Base-by-base conservation (phyloP, 2,113 vertebrate genomes). In the Gobio gobio region DNA sequence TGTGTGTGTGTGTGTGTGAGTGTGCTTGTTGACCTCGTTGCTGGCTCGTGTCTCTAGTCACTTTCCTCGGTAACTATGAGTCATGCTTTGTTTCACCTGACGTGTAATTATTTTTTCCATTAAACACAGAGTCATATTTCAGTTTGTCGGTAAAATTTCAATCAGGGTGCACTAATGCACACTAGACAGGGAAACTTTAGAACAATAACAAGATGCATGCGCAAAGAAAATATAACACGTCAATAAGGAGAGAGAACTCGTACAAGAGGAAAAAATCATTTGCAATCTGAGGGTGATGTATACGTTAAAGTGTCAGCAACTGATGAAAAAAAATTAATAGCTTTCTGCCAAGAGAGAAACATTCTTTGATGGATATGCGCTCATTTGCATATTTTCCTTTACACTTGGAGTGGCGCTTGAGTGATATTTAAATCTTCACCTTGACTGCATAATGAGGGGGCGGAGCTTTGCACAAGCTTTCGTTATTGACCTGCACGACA, bases 51-150 rank as follows among this genome's bases (percentile, higher is more conserved):
- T 95, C 93, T 91, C 90, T 91, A 93, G 93, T 95, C 94, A 93
- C 92, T 94, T 92, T 90, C 90, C 84, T 92, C 93, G 93, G 93
- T 95, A 95, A 94, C 94, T 92, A 90, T 92, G 91, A 93, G 91
- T 92, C 91, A 93, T 94, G 94, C 93, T 95, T 95, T 94, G 95
- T 94, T 95, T 95, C 93, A 90, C 91, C 92, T 95, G 95, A 95
- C 94, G 93, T 94, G 94, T 94, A 95, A 96, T 96, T 96, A 95
- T 96, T 95, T 95, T 95, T 94, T 87, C 94, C 94, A 95, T 95
- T 96, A 95, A 96, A 95, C 92, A 94, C 93, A 93, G 93, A 92
- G 94, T 92, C 92, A 93, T 93, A 95, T 94, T 95, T 95, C 94
- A 93, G 93, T 94, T 92, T 93, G 91, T 89, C 89, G 92, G 91